Conservation (phyloP, 2,113 vertebrate genomes). For the Dicaeum eximium region DNA sequence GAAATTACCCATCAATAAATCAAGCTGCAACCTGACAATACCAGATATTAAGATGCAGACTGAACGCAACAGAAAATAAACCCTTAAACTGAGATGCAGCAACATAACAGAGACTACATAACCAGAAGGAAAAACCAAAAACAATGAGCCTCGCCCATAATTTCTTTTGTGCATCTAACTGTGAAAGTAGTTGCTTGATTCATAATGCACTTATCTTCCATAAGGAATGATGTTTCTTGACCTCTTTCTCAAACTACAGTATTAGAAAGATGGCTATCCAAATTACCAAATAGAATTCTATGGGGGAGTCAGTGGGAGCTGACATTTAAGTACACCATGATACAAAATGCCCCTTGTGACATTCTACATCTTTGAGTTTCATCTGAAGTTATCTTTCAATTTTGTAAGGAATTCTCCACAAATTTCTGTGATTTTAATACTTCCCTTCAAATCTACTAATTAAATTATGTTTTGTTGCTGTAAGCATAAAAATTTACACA, state of each 20-base stretch:
- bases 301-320: background rate
- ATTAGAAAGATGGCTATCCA: rapidly evolving
- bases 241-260: background rate
- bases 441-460: background rate
- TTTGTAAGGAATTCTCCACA: background rate
- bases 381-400: background rate
- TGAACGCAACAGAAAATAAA: background rate
- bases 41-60: background rate
- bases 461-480: background rate
- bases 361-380: background rate
- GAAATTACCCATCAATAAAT: background rate
- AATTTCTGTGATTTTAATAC: background rate
- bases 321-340: background rate
- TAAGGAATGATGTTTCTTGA: background rate
- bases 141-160: rapidly evolving
- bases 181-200: background rate
- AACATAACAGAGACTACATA: background rate
- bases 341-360: background rate
- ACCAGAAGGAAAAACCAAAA: background rate
- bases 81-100: background rate
- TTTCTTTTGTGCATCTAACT: background rate
- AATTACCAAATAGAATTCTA: background rate
- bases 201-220: background rate
- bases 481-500: background rate
- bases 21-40: background rate